A percentile compares a stretch with the other conserved stretches of the same genome.
Evolutionary conservation across 2,113 vertebrate species (phyloP).

Genomic region (Cyrtonyx montezumae): DNA sequence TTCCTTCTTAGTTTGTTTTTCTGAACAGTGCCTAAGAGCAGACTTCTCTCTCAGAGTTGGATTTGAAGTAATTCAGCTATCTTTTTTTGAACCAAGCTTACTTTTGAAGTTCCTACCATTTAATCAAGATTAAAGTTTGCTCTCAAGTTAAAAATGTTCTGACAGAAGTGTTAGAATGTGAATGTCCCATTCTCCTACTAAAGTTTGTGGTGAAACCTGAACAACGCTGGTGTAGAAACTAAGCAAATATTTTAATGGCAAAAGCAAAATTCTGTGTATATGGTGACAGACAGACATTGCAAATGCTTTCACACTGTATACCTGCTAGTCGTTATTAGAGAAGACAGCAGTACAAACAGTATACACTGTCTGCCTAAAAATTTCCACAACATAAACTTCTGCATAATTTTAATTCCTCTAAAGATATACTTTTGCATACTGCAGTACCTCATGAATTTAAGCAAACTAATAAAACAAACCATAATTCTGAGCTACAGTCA

Average conservation of each 20-base stretch:
- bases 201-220: background rate
- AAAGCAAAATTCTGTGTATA: background rate
- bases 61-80: background rate
- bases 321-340: background rate
- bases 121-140: background rate
- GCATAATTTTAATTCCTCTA: background rate
- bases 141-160: background rate
- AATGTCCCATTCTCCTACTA: background rate
- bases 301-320: background rate
- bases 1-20: background rate
- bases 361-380: background rate
- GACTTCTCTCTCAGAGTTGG: background rate
- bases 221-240: rapidly evolving
- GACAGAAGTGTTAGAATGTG: background rate
- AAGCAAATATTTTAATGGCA: background rate
- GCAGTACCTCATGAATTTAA: background rate
- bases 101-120: background rate
- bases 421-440: background rate
- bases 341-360: background rate
- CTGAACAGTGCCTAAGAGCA: background rate
- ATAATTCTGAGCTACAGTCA: background rate
- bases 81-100: background rate
- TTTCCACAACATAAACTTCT: background rate
- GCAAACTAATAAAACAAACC: background rate
- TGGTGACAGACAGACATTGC: background rate